A percentile compares a stretch with the other conserved stretches of the same genome.
These are phyloP conservation scores for Cheirogaleus medius DNA, from an alignment of 2,113 vertebrate species.

Conservation along the genomic window DNA sequence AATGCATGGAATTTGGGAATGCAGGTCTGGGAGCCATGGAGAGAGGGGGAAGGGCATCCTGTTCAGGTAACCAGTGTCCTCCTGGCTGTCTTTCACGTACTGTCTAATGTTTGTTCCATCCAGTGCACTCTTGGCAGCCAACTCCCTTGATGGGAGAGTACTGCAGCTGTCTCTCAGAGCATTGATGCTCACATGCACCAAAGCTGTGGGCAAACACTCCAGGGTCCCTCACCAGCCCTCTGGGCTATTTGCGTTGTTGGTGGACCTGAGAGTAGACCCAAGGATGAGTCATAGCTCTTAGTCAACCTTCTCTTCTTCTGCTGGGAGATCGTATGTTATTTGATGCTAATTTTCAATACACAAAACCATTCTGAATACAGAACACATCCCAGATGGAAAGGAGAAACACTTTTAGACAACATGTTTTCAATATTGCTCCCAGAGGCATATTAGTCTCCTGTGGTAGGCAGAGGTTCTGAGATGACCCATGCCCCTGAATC, in stretches of 20 bases:
- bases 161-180: neutral
- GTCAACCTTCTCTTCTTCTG: neutral
- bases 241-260: too few species aligned
- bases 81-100: accelerated
- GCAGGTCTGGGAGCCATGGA: neutral
- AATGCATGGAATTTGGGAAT: neutral
- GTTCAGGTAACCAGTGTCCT: neutral
- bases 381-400: neutral
- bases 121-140: neutral
- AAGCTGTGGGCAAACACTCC: neutral
- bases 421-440: neutral
- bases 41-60: too few species aligned
- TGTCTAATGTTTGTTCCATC: neutral
- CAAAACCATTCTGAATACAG: neutral
- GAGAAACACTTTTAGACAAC: neutral
- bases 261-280: neutral
- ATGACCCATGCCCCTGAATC: neutral
- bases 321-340: neutral
- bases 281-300: neutral
- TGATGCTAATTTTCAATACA: neutral
- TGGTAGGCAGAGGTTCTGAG: neutral
- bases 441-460: neutral
- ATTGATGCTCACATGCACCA: neutral
- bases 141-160: neutral
- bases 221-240: neutral